Base-by-base conservation (phyloP, 2,888 invertebrate genomes). In the Standfussiana lucernea region DNA sequence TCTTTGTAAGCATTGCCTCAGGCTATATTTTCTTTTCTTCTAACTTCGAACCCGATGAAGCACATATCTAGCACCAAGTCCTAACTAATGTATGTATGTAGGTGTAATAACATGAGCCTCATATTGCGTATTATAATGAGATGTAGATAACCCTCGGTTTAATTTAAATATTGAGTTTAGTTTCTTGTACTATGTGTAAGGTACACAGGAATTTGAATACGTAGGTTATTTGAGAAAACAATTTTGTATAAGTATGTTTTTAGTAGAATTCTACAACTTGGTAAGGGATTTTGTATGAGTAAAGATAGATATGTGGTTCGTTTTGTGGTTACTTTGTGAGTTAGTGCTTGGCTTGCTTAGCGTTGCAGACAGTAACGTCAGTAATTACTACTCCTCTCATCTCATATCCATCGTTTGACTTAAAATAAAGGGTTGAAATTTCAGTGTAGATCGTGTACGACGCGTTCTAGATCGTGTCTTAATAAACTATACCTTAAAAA, bases 101-200 rank as follows among this genome's bases (percentile, higher is more conserved):
- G 59, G 56, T 78, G 71, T 66, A 72, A 86, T 83, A 85, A 79
- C 75, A 80, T 15, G 37, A 53, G 71, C 42, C 79, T 77, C 75
- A 77, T 87, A 81, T 86, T 86, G 79, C 79, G 61, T 84, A 87
- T 82, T 84, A 81, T 88, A 88, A 86, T 86, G 83, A 88, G 87
- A 88, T 86, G 87, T 76, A 88, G 88, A 88, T 87, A 85, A 86
- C 77, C 83, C 88, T 66, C 67, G 82, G 47, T 82, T 87, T 84
- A 70, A 86, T 88, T 87, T 83, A 83, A 87, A 88, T 85, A 87
- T 87, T 86, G 77, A 81, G 73, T 83, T 85, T 88, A 85, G 85
- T 86, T 88, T 82, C 76, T 85, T 50, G 86, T 77, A 75, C 59
- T 75, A 68, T 73, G 66, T 79, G 53, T 70, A 77, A 71, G 76